These are phyloP conservation scores for Diorhabda elongata DNA, from an alignment of 1,140 invertebrate species.

Conservation along the genomic window DNA sequence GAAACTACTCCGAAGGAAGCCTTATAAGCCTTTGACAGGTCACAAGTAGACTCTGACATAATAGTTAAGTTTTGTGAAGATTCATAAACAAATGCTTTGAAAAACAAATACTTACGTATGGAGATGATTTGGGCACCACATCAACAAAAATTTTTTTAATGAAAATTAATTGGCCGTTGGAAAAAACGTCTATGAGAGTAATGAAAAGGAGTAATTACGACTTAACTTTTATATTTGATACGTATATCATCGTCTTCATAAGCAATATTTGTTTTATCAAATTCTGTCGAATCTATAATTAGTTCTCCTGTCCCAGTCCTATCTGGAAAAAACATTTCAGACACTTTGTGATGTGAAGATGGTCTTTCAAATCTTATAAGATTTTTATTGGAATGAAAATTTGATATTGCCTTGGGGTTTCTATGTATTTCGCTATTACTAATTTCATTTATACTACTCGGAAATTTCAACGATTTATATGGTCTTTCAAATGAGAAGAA, in stretches of 20 bases:
- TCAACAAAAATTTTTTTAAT: neutral
- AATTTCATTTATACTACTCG: slow-evolving; percentile 12
- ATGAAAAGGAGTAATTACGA: neutral
- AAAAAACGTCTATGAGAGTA: neutral
- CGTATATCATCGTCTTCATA: slow-evolving; percentile 21
- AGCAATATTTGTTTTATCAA: slow-evolving; percentile 14
- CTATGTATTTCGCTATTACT: slow-evolving; percentile 18
- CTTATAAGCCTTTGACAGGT: too few species aligned
- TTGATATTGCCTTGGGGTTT: slow-evolving; percentile 26
- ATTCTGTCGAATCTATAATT: slow-evolving; percentile 38
- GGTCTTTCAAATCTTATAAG: slow-evolving; percentile 34
- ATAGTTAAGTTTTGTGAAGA: neutral
- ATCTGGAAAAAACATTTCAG: slow-evolving; percentile 46
- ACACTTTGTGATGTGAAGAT: slow-evolving; percentile 34
- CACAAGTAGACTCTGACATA: too few species aligned
- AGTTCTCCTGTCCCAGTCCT: slow-evolving; percentile 48
- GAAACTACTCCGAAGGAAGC: too few species aligned
- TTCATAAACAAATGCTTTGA: neutral
- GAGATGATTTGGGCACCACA: neutral
- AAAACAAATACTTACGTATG: neutral
- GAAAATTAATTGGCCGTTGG: neutral
- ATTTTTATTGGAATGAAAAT: slow-evolving; percentile 22
- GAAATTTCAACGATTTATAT: slow-evolving; percentile 5
- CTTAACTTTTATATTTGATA: neutral
- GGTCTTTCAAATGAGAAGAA: slow-evolving; percentile 8